These are phyloP conservation scores for Xiphophorus maculatus DNA, from an alignment of 2,113 vertebrate genomes.

Conservation along the genomic window DNA sequence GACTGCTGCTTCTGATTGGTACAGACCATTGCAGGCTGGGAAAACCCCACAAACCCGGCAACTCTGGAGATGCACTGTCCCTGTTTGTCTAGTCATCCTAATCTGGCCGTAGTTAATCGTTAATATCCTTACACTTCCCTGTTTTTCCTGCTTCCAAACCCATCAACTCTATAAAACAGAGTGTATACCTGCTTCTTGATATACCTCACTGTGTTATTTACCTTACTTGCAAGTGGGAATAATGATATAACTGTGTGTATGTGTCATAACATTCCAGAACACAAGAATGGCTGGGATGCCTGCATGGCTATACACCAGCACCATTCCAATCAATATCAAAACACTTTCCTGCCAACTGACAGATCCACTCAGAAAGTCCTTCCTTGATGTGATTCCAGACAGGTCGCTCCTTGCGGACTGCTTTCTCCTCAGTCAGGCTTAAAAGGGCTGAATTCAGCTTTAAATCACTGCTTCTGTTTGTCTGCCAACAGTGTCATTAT, in stretches of 20 bases:
- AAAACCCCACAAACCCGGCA: background rate
- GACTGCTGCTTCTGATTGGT: background rate
- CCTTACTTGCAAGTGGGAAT: background rate
- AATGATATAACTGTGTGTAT: background rate
- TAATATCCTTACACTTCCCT: background rate
- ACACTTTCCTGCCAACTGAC: constrained; percentile 24
- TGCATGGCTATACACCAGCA: background rate
- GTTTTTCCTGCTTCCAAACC: too few relatives aligned
- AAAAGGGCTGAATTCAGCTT: constrained; percentile 11
- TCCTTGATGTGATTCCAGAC: constrained; percentile 24
- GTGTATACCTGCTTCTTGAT: background rate
- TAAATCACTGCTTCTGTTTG: constrained; percentile 41
- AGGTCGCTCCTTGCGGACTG: constrained; percentile 10
- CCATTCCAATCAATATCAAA: constrained; percentile 13
- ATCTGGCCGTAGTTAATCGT: background rate
- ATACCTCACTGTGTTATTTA: background rate
- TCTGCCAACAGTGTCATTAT: constrained; percentile 45
- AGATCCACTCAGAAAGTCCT: background rate
- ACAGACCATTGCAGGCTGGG: background rate
- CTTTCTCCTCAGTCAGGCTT: constrained; percentile 5
- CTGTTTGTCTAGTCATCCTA: background rate
- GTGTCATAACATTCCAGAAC: background rate
- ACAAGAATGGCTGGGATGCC: background rate
- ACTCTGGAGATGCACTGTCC: background rate
- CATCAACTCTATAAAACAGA: background rate